Conservation (phyloP, 2,113 vertebrate species). For the Salvelinus fontinalis region DNA sequence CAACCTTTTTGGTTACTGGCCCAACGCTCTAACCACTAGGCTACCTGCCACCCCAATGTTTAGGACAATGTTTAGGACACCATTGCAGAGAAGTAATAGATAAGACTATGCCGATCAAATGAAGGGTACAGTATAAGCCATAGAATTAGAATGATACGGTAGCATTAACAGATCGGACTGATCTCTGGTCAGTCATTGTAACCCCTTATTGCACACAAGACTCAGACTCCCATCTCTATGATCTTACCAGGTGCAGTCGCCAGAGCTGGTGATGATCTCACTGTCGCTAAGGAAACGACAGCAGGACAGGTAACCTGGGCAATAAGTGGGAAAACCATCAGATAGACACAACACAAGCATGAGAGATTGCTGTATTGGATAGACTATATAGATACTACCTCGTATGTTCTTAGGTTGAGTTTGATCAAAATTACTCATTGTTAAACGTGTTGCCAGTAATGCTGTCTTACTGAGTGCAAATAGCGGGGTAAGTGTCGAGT, state of each 20-base stretch:
- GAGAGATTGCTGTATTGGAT: neutral
- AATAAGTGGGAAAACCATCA: constrained; percentile 25
- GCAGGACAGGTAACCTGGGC: constrained; percentile 93
- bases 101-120: neutral
- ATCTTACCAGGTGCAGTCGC: constrained; percentile 94
- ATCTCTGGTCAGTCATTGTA: no score
- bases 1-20: no score
- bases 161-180: no score
- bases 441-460: neutral
- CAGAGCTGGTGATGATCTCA: constrained; percentile 96
- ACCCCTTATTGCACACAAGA: no score
- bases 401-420: neutral
- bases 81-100: neutral
- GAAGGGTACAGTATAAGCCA: no score
- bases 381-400: neutral
- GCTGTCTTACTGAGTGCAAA: no score
- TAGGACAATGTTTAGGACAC: neutral
- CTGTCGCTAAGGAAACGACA: constrained; percentile 95
- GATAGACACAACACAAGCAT: neutral
- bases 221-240: neutral
- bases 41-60: no score
- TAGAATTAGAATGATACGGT: no score
- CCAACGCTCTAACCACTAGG: no score
- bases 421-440: neutral
- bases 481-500: neutral